Evolutionary conservation across 2,888 invertebrate species (phyloP).

Genomic region (Phania funesta): DNA sequence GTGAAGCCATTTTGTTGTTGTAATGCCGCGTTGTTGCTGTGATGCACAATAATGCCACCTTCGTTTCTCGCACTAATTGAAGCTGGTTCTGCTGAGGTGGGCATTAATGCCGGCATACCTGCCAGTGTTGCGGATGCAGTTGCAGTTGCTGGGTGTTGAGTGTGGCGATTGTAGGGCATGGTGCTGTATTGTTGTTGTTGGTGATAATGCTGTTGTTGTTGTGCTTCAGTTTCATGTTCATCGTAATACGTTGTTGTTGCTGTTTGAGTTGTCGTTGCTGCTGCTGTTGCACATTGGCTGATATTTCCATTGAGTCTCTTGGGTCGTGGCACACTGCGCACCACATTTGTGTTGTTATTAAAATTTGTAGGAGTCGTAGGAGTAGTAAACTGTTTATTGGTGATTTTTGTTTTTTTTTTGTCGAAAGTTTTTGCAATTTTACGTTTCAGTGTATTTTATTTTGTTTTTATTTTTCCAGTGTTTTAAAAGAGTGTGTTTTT

Average conservation of each 20-base stretch:
- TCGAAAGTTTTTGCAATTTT: slow-evolving; percentile 13
- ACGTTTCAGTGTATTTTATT: slow-evolving; percentile 8
- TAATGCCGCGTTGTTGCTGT: slow-evolving; percentile 36
- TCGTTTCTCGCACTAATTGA: slow-evolving; percentile 66
- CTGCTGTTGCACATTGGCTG: slow-evolving; percentile 77
- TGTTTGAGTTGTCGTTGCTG: slow-evolving; percentile 72
- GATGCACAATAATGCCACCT: slow-evolving; percentile 58
- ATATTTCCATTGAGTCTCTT: slow-evolving; percentile 79
- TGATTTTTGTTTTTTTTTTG: slow-evolving; percentile 15
- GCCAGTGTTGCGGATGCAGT: slow-evolving; percentile 44
- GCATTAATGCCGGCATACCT: slow-evolving; percentile 50
- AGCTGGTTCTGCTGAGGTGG: slow-evolving; percentile 51
- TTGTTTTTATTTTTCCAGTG: slow-evolving; percentile 22
- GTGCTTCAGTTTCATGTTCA: slow-evolving; percentile 79
- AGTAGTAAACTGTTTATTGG: slow-evolving; percentile 77
- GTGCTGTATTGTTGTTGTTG: slow-evolving; percentile 80
- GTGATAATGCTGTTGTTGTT: slow-evolving; percentile 74
- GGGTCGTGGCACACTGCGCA: slow-evolving; percentile 80
- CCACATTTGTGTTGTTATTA: slow-evolving; percentile 84
- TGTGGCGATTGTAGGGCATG: slow-evolving; percentile 74
- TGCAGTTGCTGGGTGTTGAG: slow-evolving; percentile 42
- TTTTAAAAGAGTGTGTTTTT: slow-evolving; percentile 51
- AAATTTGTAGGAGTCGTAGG: slow-evolving; percentile 82
- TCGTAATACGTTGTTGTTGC: slow-evolving; percentile 77
- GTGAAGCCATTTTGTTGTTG: slow-evolving; percentile 66